These are phyloP conservation scores for Alethe castanea DNA, from an alignment of 2,113 vertebrate genomes.

Conservation along the genomic window DNA sequence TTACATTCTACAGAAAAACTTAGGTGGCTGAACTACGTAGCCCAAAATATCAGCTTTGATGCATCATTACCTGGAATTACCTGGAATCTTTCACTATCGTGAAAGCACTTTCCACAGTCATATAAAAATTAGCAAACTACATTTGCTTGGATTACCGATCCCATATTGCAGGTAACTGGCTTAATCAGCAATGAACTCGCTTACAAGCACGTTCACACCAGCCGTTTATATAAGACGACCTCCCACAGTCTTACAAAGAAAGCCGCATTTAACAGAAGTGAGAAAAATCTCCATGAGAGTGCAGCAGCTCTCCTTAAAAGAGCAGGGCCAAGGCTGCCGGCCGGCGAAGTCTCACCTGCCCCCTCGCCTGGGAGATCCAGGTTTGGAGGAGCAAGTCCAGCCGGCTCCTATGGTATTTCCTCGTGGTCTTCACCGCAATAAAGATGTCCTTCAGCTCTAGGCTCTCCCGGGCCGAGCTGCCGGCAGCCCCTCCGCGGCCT, in stretches of 20 bases:
- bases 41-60: fast-evolving
- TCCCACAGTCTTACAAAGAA: not conserved
- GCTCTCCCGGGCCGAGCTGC: constrained; percentile 41
- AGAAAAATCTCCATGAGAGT: fast-evolving
- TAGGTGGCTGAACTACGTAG: not conserved
- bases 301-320: not conserved
- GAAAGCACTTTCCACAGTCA: not conserved
- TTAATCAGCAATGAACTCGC: too few species aligned
- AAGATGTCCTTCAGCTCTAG: constrained; percentile 88
- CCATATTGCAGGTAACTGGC: fast-evolving
- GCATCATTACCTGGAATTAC: too few species aligned
- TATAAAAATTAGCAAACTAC: fast-evolving
- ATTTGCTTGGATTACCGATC: not conserved
- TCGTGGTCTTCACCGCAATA: constrained; percentile 93
- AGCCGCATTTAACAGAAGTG: fast-evolving
- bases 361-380: constrained; percentile 87
- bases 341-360: constrained; percentile 76
- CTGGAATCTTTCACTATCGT: fast-evolving
- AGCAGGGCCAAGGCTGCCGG: not conserved
- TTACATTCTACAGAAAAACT: not conserved
- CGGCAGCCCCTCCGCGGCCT: not conserved
- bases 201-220: fast-evolving
- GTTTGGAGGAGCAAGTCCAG: constrained; percentile 89
- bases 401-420: constrained; percentile 87
- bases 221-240: fast-evolving